A percentile compares a stretch with the other conserved stretches of the same genome.
Evolutionary conservation across 2,888 invertebrate species (phyloP).

Genomic region (Rhyacophila evoluta): DNA sequence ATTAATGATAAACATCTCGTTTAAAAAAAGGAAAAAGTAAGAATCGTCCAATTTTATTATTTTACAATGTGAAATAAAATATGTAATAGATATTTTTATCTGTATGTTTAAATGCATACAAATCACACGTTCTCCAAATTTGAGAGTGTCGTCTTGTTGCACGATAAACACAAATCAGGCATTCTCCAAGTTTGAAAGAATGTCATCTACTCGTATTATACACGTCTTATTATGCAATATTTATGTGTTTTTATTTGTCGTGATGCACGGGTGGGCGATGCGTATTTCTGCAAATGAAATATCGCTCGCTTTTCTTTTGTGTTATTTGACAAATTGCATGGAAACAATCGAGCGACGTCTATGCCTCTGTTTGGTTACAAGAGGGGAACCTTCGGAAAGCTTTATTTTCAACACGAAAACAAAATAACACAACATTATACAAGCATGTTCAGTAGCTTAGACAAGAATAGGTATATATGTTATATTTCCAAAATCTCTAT

Average conservation of each 20-base stretch:
- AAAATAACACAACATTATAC: not conserved
- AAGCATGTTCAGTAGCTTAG: not conserved
- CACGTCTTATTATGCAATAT: not conserved
- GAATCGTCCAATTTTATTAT: no score
- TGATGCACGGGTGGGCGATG: not conserved
- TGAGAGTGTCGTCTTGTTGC: no score
- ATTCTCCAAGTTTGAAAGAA: not conserved
- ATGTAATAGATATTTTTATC: no score
- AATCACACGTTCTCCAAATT: not conserved
- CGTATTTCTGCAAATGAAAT: not conserved
- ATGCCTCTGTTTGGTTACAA: not conserved
- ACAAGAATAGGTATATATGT: no score
- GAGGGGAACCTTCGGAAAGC: not conserved
- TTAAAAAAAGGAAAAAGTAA: no score
- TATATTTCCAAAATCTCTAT: no score
- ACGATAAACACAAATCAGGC: no score
- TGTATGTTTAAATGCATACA: not conserved
- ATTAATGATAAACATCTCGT: no score
- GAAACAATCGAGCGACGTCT: constrained; percentile 9
- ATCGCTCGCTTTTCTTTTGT: constrained; percentile 6
- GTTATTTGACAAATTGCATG: not conserved
- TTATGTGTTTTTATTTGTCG: not conserved
- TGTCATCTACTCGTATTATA: not conserved
- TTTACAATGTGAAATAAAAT: no score
- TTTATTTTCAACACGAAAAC: not conserved